Conservation (phyloP, 2,797 vertebrate species). For the Hyperoplus lanceolatus region DNA sequence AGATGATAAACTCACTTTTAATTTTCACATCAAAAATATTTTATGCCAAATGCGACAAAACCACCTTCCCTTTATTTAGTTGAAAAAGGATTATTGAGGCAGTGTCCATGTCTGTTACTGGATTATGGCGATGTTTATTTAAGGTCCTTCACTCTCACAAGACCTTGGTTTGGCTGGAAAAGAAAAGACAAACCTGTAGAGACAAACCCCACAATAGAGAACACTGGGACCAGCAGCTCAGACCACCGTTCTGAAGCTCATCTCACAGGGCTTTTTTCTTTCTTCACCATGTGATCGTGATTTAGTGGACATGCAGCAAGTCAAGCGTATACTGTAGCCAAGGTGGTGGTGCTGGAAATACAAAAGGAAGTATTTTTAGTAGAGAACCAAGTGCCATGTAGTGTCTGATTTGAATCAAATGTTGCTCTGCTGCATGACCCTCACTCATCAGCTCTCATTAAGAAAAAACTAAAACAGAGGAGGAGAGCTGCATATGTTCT, state of each 20-base stretch:
- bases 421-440: conserved; percentile 44
- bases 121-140: background rate
- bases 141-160: background rate
- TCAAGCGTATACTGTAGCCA: conserved; percentile 4
- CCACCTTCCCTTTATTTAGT: too few species aligned
- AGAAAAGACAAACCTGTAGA: conserved; percentile 2
- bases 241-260: conserved; percentile 1
- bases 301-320: conserved; percentile 23
- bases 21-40: too few species aligned
- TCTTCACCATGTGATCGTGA: conserved; percentile 26
- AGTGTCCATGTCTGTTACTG: too few species aligned
- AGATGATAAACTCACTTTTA: too few species aligned
- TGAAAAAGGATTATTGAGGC: too few species aligned
- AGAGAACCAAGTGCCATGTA: conserved; percentile 32
- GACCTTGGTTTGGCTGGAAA: background rate
- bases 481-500: conserved; percentile 38
- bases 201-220: conserved; percentile 1
- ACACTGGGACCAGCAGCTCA: background rate
- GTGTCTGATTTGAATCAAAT: conserved; percentile 57
- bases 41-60: too few species aligned
- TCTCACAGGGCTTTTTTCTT: conserved; percentile 6
- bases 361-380: conserved; percentile 40
- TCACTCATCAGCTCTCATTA: conserved; percentile 62
- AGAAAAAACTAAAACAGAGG: conserved; percentile 45
- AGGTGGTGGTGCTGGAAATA: background rate